phyloP scores from a whole-genome alignment of 2,113 vertebrate species.

The Istiophorus platypterus region DNA sequence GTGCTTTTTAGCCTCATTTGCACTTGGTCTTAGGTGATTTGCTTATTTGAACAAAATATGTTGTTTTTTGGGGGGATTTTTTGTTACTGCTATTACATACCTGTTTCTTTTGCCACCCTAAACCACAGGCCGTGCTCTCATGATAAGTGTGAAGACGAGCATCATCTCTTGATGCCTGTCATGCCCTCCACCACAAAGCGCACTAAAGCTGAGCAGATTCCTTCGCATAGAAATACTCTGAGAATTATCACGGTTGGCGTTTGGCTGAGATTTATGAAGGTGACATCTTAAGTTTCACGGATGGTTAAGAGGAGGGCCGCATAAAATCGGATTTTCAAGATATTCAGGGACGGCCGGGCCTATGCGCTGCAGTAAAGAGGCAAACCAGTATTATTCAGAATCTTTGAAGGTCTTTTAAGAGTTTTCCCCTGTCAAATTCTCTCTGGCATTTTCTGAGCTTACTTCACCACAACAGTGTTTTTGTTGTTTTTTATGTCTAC shows the following conservation, averaged over 20 bases:
- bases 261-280: constrained; percentile 59
- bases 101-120: neutral
- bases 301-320: constrained; percentile 48
- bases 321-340: constrained; percentile 70
- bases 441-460: constrained; percentile 16
- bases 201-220: neutral
- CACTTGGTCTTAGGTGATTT: neutral
- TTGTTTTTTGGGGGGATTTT: too few species aligned
- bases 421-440: constrained; percentile 10
- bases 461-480: neutral
- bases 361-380: constrained; percentile 8
- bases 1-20: neutral
- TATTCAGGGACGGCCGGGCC: constrained; percentile 15
- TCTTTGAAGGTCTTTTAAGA: constrained; percentile 34
- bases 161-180: constrained; percentile 30
- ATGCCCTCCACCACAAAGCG: constrained; percentile 4
- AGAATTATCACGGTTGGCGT: constrained; percentile 36
- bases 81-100: too few species aligned
- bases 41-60: neutral
- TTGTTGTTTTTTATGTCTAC: constrained; percentile 21
- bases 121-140: neutral
- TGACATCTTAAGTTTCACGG: constrained; percentile 70
- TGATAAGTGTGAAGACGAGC: constrained; percentile 8
- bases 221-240: neutral
- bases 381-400: neutral